Conservation (phyloP, 2,113 vertebrate genomes). For the Mixornis gularis region DNA sequence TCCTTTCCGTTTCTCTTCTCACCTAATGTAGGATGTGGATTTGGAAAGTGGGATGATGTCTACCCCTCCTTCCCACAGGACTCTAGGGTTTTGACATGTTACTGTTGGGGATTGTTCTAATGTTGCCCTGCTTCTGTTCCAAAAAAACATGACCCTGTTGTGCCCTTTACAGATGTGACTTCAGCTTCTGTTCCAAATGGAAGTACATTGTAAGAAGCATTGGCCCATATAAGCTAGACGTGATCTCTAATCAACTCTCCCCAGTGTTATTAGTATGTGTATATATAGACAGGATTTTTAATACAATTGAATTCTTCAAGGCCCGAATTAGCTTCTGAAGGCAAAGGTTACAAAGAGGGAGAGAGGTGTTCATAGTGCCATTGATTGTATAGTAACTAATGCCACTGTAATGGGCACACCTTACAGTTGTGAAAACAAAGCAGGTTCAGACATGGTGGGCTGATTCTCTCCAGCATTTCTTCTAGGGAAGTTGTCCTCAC, state of each 20-base stretch:
- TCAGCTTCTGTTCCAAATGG: neutral
- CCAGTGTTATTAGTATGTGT: neutral
- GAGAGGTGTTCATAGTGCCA: neutral
- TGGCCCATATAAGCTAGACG: slow-evolving; percentile 21
- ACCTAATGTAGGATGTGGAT: neutral
- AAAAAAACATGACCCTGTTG: neutral
- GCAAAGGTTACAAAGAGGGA: neutral
- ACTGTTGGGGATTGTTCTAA: neutral
- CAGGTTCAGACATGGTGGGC: neutral
- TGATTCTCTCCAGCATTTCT: neutral
- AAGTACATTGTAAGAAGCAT: neutral
- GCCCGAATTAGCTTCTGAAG: slow-evolving; percentile 4
- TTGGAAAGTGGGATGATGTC: neutral
- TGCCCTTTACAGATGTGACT: neutral
- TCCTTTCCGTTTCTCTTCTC: neutral
- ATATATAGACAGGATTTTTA: slow-evolving; percentile 20
- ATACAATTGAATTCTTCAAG: neutral
- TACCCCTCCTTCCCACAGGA: neutral
- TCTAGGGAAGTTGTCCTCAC: neutral
- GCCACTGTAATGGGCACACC: neutral
- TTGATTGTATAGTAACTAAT: neutral
- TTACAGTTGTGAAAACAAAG: slow-evolving; percentile 9
- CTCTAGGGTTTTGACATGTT: neutral
- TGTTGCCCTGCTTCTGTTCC: neutral
- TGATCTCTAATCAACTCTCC: neutral